Evolutionary conservation across 2,888 invertebrate species (phyloP).

Genomic region (Nysson spinosus): DNA sequence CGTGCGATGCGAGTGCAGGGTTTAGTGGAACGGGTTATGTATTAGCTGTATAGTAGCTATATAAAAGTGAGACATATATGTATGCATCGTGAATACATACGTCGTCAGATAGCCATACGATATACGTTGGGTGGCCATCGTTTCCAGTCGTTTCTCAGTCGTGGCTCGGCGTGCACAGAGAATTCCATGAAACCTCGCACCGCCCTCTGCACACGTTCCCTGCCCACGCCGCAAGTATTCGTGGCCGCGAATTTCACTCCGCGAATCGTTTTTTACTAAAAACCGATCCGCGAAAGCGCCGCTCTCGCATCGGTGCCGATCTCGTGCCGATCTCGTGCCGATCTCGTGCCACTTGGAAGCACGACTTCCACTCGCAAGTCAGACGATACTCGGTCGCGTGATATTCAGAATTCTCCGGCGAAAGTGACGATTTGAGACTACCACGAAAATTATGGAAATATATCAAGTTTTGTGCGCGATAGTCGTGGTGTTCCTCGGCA

Average conservation of each 20-base stretch:
- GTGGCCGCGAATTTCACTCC: background rate
- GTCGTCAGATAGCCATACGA: background rate
- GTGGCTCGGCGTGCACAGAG: constrained; percentile 20
- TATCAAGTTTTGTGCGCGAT: constrained; percentile 84
- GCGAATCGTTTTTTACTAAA: too few relatives aligned
- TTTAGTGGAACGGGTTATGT: too few relatives aligned
- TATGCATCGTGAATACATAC: constrained; percentile 8
- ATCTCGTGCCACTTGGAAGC: too few relatives aligned
- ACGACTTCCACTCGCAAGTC: too few relatives aligned
- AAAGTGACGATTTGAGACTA: background rate
- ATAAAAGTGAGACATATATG: background rate
- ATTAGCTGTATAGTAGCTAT: constrained; percentile 19
- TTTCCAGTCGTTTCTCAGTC: constrained; percentile 54
- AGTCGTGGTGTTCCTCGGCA: constrained; percentile 84
- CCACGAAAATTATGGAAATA: constrained; percentile 79
- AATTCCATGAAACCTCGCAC: too few relatives aligned
- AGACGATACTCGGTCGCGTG: too few relatives aligned
- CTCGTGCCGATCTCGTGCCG: background rate
- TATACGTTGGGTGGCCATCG: constrained; percentile 1
- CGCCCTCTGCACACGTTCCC: too few relatives aligned
- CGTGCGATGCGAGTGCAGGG: too few relatives aligned
- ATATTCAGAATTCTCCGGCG: background rate
- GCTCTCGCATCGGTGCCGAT: background rate
- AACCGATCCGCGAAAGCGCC: background rate
- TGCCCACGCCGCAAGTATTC: constrained; percentile 1